phyloP scores from a whole-genome alignment of 30 jellyfish, hydroid and myxozoan species.

The Aurelia aurita complex sp. Pacific region DNA sequence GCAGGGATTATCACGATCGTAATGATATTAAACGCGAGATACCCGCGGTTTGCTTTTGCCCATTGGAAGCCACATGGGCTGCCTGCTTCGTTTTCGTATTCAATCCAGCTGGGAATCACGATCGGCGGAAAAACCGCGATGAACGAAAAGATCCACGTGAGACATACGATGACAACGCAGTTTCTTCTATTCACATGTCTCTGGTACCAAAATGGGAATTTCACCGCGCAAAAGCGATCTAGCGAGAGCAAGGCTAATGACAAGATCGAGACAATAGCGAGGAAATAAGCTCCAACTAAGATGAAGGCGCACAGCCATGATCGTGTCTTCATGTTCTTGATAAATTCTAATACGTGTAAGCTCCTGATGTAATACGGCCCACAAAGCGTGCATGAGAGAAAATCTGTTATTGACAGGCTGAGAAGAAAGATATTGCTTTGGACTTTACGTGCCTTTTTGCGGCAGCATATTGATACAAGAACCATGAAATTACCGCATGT shows the following conservation, averaged over 20 bases:
- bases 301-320: conserved; percentile 28
- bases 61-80: conserved; percentile 63
- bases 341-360: conserved; percentile 26
- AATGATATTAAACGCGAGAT: not conserved
- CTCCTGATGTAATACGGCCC: conserved; percentile 67
- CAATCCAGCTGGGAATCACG: conserved; percentile 31
- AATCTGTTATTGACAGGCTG: conserved; percentile 43
- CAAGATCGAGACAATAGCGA: conserved; percentile 47
- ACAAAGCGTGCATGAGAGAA: conserved; percentile 41
- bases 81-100: conserved; percentile 47
- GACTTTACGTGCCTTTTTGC: conserved; percentile 30
- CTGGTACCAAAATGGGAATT: conserved; percentile 63
- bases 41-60: conserved; percentile 26
- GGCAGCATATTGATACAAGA: conserved; percentile 38
- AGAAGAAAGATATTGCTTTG: conserved; percentile 50
- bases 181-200: conserved; percentile 7
- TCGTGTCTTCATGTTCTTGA: not conserved
- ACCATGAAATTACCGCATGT: conserved; percentile 39
- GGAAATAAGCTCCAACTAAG: conserved; percentile 20
- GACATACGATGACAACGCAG: conserved; percentile 1
- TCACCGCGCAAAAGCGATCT: conserved; percentile 55
- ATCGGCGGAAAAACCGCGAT: conserved; percentile 35
- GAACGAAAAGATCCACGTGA: conserved; percentile 37
- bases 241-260: conserved; percentile 53
- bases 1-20: conserved; percentile 34